Evolutionary conservation across 1,140 invertebrate species (phyloP).

Genomic region (Streblospio benedicti): DNA sequence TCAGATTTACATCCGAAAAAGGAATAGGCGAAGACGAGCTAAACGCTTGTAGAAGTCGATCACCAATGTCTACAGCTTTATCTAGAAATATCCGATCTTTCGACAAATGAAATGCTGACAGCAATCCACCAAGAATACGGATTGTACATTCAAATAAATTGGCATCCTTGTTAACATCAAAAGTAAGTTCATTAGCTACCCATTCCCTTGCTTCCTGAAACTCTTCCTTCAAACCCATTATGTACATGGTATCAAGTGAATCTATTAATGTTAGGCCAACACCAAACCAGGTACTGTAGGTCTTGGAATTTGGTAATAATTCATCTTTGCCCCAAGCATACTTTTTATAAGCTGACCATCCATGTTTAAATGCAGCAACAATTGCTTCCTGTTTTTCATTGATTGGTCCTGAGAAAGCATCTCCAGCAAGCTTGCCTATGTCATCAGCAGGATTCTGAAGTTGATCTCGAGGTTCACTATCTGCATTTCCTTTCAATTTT

Average conservation of each 20-base stretch:
- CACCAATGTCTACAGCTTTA: constrained; percentile 84
- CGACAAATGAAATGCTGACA: constrained; percentile 86
- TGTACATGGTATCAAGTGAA: constrained; percentile 88
- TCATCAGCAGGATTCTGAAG: too few species aligned
- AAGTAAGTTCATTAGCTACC: constrained; percentile 73
- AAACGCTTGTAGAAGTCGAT: constrained; percentile 89
- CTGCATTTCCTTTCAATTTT: too few species aligned
- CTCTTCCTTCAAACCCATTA: constrained; percentile 92
- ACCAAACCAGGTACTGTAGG: constrained; percentile 39
- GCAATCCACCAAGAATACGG: constrained; percentile 88
- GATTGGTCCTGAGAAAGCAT: constrained; percentile 79
- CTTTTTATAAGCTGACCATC: constrained; percentile 88
- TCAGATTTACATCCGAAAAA: constrained; percentile 82
- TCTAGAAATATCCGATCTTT: constrained; percentile 62
- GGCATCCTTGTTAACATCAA: constrained; percentile 67
- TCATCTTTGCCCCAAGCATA: constrained; percentile 99
- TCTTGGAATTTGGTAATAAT: constrained; percentile 69
- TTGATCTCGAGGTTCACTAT: too few species aligned
- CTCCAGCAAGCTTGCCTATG: constrained; percentile 54
- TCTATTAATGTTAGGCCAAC: constrained; percentile 80
- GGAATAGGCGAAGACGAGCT: constrained; percentile 93
- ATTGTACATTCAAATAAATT: constrained; percentile 99
- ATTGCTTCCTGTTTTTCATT: constrained; percentile 33
- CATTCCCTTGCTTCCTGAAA: constrained; percentile 85
- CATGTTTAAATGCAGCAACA: constrained; percentile 46